A percentile compares a stretch with the other conserved stretches of the same genome.
These are phyloP conservation scores for Rhingia campestris DNA, from an alignment of 2,888 invertebrate species.

Conservation along the genomic window DNA sequence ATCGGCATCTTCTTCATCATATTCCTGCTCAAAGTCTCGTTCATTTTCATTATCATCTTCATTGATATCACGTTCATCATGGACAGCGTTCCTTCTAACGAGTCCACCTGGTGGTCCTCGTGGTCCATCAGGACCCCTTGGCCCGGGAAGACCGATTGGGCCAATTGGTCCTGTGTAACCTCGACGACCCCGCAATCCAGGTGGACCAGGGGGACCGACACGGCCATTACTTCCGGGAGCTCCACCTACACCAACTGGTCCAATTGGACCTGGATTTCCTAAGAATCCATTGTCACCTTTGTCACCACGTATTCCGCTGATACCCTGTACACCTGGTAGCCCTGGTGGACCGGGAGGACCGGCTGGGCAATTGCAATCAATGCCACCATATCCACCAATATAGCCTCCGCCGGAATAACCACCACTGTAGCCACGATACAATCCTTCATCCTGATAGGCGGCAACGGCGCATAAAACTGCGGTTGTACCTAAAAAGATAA, in stretches of 20 bases:
- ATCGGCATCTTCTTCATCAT: conserved; percentile 3
- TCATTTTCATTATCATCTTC: neutral
- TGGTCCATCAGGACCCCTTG: conserved; percentile 70
- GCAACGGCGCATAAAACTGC: conserved; percentile 26
- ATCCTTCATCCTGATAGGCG: neutral
- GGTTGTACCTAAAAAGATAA: conserved; percentile 23
- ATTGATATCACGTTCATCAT: neutral
- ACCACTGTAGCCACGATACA: neutral
- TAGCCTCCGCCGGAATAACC: neutral
- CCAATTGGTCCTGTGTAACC: conserved; percentile 69
- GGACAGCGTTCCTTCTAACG: conserved; percentile 44
- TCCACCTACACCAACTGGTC: conserved; percentile 70
- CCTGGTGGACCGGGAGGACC: conserved; percentile 61
- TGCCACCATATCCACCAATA: neutral
- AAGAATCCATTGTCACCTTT: conserved; percentile 24
- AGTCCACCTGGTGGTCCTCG: conserved; percentile 65
- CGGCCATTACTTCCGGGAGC: conserved; percentile 21
- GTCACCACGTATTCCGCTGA: conserved; percentile 46
- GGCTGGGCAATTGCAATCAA: conserved; percentile 47
- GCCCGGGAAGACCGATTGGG: conserved; percentile 69
- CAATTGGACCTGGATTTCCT: conserved; percentile 37
- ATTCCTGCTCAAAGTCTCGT: conserved; percentile 11
- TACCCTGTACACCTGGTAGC: conserved; percentile 38
- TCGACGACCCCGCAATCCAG: conserved; percentile 69
- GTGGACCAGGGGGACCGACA: conserved; percentile 69